Evolutionary conservation across 2,888 invertebrate genomes (phyloP), one percentile per base, ranked within the genome.

Genomic region (Papilio protenor): DNA sequence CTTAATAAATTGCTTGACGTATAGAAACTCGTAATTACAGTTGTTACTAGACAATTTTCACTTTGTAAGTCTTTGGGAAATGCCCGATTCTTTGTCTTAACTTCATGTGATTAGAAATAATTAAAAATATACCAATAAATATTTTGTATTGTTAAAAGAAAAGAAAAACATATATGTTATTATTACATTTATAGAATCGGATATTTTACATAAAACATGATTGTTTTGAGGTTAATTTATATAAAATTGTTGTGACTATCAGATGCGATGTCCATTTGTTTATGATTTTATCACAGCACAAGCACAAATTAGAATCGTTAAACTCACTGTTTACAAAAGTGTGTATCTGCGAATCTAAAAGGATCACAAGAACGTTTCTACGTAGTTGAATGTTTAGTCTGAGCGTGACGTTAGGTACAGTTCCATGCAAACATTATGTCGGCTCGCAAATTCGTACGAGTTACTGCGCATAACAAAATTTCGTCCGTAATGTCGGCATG

Each of bases 321-420:
- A n/a, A 69, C 5, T 8, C n/a, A 5, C 21, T 69, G 66, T 69
- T 69, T 69, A 69, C 11, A 69, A 66, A 52, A 71, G 18, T 21
- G 23, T 49, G 14, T 11, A 49, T 40, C 21, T 45, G 18, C 18
- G 23, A 55, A 69, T 69, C 69, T 52, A 21, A 40, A 52, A 69
- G 16, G 40, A n/a, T 55, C 55, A 69, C 66, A 52, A 52, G 76
- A 47, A 10, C 64, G 73, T 3, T 73, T 77, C 49, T 27, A 14
- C 47, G 76, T 69, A 74, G 57, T 59, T 70, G 47, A 33, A 74
- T 77, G 74, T 77, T 77, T 77, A 77, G 77, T 77, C 77, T 77
- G 70, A 18, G 6, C n/a, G 23, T 74, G 73, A 77, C 73, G 77
- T 55, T 61, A 16, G 23, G 27, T 61, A 61, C 10, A 61, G 61